phyloP scores from a whole-genome alignment of 1,140 invertebrate species.

The Polypedilum vanderplanki region DNA sequence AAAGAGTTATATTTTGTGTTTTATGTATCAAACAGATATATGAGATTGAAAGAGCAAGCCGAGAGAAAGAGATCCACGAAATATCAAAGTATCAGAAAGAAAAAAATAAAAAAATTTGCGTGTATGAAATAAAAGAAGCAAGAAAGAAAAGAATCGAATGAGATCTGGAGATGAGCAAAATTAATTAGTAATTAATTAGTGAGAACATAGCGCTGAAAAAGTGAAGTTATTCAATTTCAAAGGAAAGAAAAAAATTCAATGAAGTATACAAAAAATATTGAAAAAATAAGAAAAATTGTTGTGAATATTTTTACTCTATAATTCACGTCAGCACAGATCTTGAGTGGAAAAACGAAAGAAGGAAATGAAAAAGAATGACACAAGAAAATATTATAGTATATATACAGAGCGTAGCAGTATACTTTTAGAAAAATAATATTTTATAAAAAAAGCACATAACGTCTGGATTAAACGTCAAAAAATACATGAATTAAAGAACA shows the following conservation, averaged over 20 bases:
- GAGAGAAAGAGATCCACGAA: not conserved
- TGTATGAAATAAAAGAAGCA: not conserved
- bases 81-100: not conserved
- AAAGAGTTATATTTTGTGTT: not conserved
- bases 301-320: not conserved
- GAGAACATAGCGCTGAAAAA: not conserved
- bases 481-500: too few species aligned
- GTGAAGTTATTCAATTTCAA: conserved; percentile 7
- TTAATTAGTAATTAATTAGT: not conserved
- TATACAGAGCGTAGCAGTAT: not conserved
- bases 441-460: conserved; percentile 15
- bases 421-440: not conserved
- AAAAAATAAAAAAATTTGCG: conserved; percentile 6
- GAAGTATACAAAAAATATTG: not conserved
- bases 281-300: not conserved
- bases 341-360: conserved; percentile 11
- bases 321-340: conserved; percentile 5
- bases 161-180: not conserved
- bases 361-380: conserved; percentile 9
- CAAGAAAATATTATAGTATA: not conserved
- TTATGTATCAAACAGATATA: not conserved
- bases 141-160: not conserved
- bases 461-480: not conserved
- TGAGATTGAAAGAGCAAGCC: not conserved
- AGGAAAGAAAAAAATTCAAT: not conserved